Conservation (phyloP, 2,113 vertebrate species). For the Andinoacara biseriatus region DNA sequence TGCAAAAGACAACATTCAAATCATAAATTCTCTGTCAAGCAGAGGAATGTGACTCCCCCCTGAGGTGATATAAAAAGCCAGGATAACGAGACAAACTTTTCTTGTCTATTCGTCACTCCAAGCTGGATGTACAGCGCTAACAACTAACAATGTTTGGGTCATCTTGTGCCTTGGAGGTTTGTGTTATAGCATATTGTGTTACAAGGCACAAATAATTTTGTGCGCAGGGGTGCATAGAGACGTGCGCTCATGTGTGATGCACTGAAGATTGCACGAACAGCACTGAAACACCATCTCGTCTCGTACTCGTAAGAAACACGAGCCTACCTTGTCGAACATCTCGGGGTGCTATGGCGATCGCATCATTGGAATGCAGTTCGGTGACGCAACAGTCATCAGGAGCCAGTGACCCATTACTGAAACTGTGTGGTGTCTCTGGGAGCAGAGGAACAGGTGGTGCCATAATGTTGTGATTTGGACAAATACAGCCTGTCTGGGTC, state of each 20-base stretch:
- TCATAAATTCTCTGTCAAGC: slow-evolving; percentile 61
- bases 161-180: neutral
- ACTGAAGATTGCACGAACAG: neutral
- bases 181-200: neutral
- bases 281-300: neutral
- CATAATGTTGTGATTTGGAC: slow-evolving; percentile 83
- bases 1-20: slow-evolving; percentile 49
- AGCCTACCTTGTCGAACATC: slow-evolving; percentile 90
- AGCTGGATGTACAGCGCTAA: neutral
- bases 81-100: slow-evolving; percentile 28
- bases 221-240: neutral
- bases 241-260: neutral
- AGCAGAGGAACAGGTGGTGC: slow-evolving; percentile 72
- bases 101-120: neutral
- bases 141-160: neutral
- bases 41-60: neutral
- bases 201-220: neutral
- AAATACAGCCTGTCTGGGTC: slow-evolving; percentile 92
- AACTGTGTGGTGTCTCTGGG: slow-evolving; percentile 79
- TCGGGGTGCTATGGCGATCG: slow-evolving; percentile 86
- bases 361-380: slow-evolving; percentile 89
- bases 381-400: slow-evolving; percentile 88
- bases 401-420: slow-evolving; percentile 82
- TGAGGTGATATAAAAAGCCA: slow-evolving; percentile 20
- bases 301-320: neutral